Evolutionary conservation across 2,113 vertebrate species (phyloP), one percentile per base, ranked within the genome.

Genomic region (Stegastes partitus): DNA sequence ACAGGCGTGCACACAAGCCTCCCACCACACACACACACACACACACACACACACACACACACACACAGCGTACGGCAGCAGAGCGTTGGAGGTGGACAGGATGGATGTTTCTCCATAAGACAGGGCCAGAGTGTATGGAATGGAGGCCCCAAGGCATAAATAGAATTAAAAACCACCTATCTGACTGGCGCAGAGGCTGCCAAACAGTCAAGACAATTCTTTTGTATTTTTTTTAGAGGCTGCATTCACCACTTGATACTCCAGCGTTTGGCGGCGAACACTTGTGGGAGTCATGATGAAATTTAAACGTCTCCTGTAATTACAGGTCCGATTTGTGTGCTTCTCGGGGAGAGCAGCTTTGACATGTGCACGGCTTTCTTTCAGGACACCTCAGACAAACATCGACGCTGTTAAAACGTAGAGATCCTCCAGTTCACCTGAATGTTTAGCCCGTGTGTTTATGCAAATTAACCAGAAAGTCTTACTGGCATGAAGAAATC

Each of bases 271-370:
- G 42, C 26, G 5, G 66, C 19, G 67, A 81, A 66, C 19, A 37
- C 54, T 66, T 74, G 56, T 66, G 28, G 77, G 69, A 78, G 28
- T 74, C 63, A 58, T 83, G 59, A 84, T 79, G 70, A 83, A 73
- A 90, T 78, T 89, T 50, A 73, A 66, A 81, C 73, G 78, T 79
- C 83, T 84, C 63, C 64, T 70, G 42, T 84, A 86, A 86, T 87
- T 91, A 84, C 62, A 65, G 73, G 64, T 65, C 58, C 63, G 67
- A 78, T 81, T 78, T 86, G 63, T 74, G 65, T 42, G 72, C 66
- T 81, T 81, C 65, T 62, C 66, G 28, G 53, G 34, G n/a, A 75
- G 73, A 53, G 74, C 55, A 63, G 73, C 59, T 49, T 69, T 81
- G 82, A 74, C 77, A 79, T 74, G 54, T 74, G 66, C 67, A 57